Conservation (phyloP, 92 coral and sea anemone genomes). For the Siderastrea radians region DNA sequence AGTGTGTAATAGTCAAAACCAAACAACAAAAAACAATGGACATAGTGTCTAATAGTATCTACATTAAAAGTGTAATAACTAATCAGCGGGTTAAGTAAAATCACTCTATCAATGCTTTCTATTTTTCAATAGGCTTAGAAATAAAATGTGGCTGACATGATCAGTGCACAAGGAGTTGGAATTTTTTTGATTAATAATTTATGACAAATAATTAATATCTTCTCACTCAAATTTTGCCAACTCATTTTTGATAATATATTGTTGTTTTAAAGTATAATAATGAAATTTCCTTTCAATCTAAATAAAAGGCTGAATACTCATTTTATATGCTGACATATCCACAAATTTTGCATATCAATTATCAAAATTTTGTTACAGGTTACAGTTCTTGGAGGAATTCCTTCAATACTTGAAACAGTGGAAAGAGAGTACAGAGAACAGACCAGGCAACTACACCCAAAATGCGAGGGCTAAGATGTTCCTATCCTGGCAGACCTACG, state of each 20-base stretch:
- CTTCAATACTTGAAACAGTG: slow-evolving; percentile 53
- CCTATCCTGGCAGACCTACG: slow-evolving; percentile 68
- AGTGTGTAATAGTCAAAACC: no score
- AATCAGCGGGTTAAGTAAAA: no score
- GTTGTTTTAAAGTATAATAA: background rate
- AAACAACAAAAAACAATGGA: no score
- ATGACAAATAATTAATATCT: no score
- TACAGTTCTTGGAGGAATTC: slow-evolving; percentile 39
- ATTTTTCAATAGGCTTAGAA: no score
- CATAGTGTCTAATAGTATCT: no score
- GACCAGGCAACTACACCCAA: slow-evolving; percentile 49
- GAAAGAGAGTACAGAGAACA: slow-evolving; percentile 39
- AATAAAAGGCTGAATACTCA: background rate
- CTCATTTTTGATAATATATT: background rate
- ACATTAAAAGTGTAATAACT: no score
- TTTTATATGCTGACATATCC: background rate
- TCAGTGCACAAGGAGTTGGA: no score
- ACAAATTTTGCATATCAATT: background rate
- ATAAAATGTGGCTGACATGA: no score
- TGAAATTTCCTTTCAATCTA: background rate
- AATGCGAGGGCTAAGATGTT: slow-evolving; percentile 73
- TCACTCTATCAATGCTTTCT: no score
- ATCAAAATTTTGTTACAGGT: slow-evolving; percentile 11
- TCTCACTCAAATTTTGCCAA: no score
- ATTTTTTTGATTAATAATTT: no score